Evolutionary conservation across 2,113 vertebrate genomes (phyloP), one percentile per base, ranked within the genome.

Genomic region (Hippoglossus stenolepis): DNA sequence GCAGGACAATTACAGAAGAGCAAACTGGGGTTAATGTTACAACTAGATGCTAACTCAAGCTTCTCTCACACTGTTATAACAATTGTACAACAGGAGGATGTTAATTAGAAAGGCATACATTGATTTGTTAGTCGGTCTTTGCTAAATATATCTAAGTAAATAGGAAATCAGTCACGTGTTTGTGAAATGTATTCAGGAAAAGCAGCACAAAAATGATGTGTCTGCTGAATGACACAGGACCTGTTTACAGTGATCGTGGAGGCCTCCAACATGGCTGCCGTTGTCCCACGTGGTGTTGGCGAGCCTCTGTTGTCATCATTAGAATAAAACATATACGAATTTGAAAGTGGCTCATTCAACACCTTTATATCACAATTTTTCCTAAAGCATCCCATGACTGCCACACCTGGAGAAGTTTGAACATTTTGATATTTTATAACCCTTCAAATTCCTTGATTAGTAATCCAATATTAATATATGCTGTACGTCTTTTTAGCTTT

Each of bases 391-490:
- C 58, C 23, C 15, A 21, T 64, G 10, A 73, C 31, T 75, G 68
- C 69, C 63, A 75, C 51, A 58, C 47, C 26, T 28, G 7, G 28
- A 43, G 26, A 70, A 23, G 13, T 53, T 20, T 64, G n/a, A 9
- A 51, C 45, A 24, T 59, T 70, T 77, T 61, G 26, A 61, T 71
- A 73, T 68, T 28, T 65, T 6, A 18, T 45, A 53, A 72, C 59
- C 13, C 14, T 35, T 63, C 17, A 64, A 77, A 60, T 5, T 1
- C 24, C 18, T 13, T 56, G 64, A 65, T 65, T 59, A 72, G 4
- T 64, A 70, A 62, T 57, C 14, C 49, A 59, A 28, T 45, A 63
- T 56, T 67, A 60, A 9, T 10, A 26, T 85, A 58, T 53, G 49
- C 8, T 12, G 6, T 53, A n/a, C 8, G 28, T 67, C 24, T 58